phyloP scores from a whole-genome alignment of 2,888 invertebrate species.

The Carabus problematicus region DNA sequence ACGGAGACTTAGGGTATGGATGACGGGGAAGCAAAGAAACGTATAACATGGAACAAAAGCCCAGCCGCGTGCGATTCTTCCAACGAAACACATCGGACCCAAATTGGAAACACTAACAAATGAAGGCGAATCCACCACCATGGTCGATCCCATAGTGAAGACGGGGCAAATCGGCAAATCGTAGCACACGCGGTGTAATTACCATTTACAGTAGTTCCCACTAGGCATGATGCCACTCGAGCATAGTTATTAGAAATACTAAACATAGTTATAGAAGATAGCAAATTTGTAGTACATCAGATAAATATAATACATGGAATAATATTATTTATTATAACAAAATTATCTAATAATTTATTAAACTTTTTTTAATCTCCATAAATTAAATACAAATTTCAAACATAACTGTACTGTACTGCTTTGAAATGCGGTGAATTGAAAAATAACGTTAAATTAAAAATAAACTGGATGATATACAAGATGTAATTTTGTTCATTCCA shows the following conservation, averaged over 20 bases:
- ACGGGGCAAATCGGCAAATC: not conserved
- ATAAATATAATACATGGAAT: too few species aligned
- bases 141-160: not conserved
- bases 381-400: too few species aligned
- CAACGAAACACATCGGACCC: constrained; percentile 18
- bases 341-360: too few species aligned
- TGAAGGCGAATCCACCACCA: constrained; percentile 4
- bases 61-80: not conserved
- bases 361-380: too few species aligned
- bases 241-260: not conserved
- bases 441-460: too few species aligned
- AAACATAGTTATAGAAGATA: not conserved
- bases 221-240: not conserved
- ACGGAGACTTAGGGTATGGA: constrained; percentile 44
- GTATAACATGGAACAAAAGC: constrained; percentile 34
- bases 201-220: not conserved
- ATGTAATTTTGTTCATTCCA: too few species aligned
- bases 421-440: too few species aligned
- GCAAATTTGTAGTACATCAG: too few species aligned
- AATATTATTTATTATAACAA: too few species aligned
- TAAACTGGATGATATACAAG: too few species aligned
- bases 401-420: too few species aligned
- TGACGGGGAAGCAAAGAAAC: not conserved
- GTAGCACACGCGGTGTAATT: not conserved
- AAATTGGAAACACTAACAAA: constrained; percentile 38